Percentiles rank a stretch among this genome's conserved stretches.
These are phyloP conservation scores for Synanceia verrucosa DNA, from an alignment of 2,797 vertebrate species.

Conservation along the genomic window DNA sequence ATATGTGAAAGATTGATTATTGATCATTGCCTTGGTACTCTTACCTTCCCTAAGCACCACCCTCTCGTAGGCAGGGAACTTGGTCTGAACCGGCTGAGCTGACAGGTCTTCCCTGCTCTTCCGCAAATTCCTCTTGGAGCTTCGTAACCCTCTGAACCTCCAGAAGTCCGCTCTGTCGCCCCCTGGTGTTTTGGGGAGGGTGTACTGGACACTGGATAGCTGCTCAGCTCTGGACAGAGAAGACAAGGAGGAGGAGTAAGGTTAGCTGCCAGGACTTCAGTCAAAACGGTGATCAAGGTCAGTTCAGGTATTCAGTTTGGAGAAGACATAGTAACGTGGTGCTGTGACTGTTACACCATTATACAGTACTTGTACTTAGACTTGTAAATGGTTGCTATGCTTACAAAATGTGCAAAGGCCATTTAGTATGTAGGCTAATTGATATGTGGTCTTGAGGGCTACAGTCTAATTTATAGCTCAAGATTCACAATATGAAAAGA, in stretches of 20 bases:
- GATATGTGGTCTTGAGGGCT: not conserved
- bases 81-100: slow-evolving; percentile 97
- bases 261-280: not conserved
- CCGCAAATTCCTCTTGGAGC: slow-evolving; percentile 96
- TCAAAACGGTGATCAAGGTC: not conserved
- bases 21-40: not conserved
- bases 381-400: not conserved
- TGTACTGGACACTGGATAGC: slow-evolving; percentile 97
- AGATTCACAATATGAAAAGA: not conserved
- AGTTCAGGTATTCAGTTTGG: not conserved
- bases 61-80: slow-evolving; percentile 98
- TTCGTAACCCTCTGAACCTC: slow-evolving; percentile 95
- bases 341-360: not conserved
- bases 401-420: not conserved
- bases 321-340: not conserved
- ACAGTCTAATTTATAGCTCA: not conserved
- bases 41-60: slow-evolving; percentile 98
- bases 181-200: slow-evolving; percentile 96
- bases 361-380: not conserved
- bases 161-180: slow-evolving; percentile 98
- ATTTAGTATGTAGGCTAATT: not conserved
- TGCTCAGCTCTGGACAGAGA: slow-evolving; percentile 90
- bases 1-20: not conserved
- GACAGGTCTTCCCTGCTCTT: slow-evolving; percentile 98
- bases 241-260: not conserved